Conservation (phyloP, 1,140 invertebrate genomes). For the Zophobas morio region DNA sequence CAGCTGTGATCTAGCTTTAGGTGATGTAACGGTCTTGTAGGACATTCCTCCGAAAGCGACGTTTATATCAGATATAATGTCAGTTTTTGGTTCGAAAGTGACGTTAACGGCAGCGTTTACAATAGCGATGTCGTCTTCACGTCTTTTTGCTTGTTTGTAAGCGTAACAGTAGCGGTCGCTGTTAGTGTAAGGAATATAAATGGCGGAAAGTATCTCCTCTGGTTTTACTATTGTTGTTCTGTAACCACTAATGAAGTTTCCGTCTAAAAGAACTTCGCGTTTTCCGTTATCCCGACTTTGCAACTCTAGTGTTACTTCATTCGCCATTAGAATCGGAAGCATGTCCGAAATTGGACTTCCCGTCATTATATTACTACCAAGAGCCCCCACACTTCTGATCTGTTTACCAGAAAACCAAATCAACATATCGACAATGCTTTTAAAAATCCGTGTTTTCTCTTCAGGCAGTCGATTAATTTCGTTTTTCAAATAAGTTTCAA, state of each 20-base stretch:
- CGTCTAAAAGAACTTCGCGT: slow-evolving; percentile 82
- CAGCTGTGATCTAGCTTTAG: slow-evolving; percentile 76
- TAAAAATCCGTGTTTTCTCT: slow-evolving; percentile 80
- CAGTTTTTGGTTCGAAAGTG: slow-evolving; percentile 71
- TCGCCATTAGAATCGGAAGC: slow-evolving; percentile 92
- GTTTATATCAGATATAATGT: slow-evolving; percentile 74
- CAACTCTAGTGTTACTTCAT: slow-evolving; percentile 72
- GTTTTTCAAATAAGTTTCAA: slow-evolving; percentile 76
- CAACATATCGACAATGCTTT: slow-evolving; percentile 86
- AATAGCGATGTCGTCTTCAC: slow-evolving; percentile 96
- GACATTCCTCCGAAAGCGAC: slow-evolving; percentile 94
- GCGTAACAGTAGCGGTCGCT: slow-evolving; percentile 86
- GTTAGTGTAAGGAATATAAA: slow-evolving; percentile 75
- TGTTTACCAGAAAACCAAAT: slow-evolving; percentile 96
- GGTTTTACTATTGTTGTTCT: slow-evolving; percentile 82
- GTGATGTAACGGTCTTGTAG: slow-evolving; percentile 85
- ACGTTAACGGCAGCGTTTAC: slow-evolving; percentile 90
- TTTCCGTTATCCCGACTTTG: slow-evolving; percentile 71
- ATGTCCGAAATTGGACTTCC: slow-evolving; percentile 97
- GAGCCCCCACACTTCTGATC: slow-evolving; percentile 85
- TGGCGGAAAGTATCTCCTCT: slow-evolving; percentile 85
- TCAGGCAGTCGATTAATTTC: slow-evolving; percentile 73
- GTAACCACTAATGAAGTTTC: slow-evolving; percentile 91
- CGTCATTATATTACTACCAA: slow-evolving; percentile 95
- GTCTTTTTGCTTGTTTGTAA: slow-evolving; percentile 92